These are phyloP conservation scores for Sternarchorhynchus goeldii DNA, from an alignment of 2,797 vertebrate species.

Conservation along the genomic window DNA sequence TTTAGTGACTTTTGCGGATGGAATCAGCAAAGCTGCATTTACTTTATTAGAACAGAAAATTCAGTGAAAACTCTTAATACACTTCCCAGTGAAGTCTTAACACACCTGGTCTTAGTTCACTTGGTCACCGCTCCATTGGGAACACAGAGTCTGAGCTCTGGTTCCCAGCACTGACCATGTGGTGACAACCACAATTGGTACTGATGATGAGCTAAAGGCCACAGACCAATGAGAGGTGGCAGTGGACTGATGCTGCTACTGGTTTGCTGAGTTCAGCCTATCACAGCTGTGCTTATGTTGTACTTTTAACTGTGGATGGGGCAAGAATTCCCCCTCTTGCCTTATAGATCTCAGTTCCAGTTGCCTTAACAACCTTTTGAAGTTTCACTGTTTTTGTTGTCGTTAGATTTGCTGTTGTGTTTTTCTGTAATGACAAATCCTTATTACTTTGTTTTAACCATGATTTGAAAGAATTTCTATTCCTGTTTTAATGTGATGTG, in stretches of 20 bases:
- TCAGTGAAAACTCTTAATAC: not conserved
- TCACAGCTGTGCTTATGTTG: slow-evolving; percentile 62
- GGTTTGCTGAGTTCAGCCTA: slow-evolving; percentile 61
- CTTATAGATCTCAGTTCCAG: slow-evolving; percentile 44
- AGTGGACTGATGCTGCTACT: slow-evolving; percentile 38
- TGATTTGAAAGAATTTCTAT: slow-evolving; percentile 49
- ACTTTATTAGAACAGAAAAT: not conserved
- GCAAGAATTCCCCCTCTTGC: slow-evolving; percentile 42
- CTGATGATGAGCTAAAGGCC: slow-evolving; percentile 42
- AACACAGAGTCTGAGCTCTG: slow-evolving; percentile 53
- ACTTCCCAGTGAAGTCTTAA: not conserved
- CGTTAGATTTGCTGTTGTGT: slow-evolving; percentile 45
- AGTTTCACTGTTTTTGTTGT: slow-evolving; percentile 50
- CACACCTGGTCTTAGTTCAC: slow-evolving; percentile 61
- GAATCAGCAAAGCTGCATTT: no score
- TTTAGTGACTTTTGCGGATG: no score
- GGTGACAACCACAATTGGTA: slow-evolving; percentile 53
- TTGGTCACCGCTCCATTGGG: slow-evolving; percentile 65
- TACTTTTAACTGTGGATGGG: slow-evolving; percentile 41
- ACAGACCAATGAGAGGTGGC: not conserved
- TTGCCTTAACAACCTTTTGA: slow-evolving; percentile 40
- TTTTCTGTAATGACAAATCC: slow-evolving; percentile 46
- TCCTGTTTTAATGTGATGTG: slow-evolving; percentile 42
- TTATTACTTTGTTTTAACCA: slow-evolving; percentile 43
- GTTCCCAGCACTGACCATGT: slow-evolving; percentile 48